A percentile compares a stretch with the other conserved stretches of the same genome.
These are phyloP conservation scores for Alligator sinensis DNA, from an alignment of 2,113 vertebrate genomes.

Conservation along the genomic window DNA sequence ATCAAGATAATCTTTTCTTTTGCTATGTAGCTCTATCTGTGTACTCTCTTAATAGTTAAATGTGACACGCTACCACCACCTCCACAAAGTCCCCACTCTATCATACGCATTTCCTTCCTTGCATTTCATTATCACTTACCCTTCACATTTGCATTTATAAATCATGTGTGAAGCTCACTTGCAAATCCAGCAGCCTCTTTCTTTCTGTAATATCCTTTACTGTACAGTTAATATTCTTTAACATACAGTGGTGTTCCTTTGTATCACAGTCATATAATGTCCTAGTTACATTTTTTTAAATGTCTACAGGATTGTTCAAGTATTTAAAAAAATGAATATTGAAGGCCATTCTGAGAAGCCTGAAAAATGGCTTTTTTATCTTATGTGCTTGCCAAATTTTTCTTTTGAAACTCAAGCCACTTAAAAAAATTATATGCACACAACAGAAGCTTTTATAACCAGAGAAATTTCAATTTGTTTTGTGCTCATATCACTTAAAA, in stretches of 20 bases:
- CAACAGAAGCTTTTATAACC: conserved; percentile 50
- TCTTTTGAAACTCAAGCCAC: conserved; percentile 63
- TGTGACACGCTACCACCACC: not conserved
- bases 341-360: conserved; percentile 47
- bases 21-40: not conserved
- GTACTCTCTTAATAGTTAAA: not conserved
- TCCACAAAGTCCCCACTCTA: not conserved
- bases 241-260: conserved; percentile 19
- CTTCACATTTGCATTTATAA: conserved; percentile 51
- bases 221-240: not conserved
- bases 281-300: conserved; percentile 17
- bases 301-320: conserved; percentile 17
- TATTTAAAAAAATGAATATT: conserved; percentile 61
- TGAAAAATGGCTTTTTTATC: conserved; percentile 19
- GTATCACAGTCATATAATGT: conserved; percentile 27
- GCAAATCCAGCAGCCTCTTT: conserved; percentile 33
- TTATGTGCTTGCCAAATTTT: conserved; percentile 51
- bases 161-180: conserved; percentile 48
- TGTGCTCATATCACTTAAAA: conserved; percentile 34
- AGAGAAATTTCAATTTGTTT: conserved; percentile 63
- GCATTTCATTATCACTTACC: conserved; percentile 51
- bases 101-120: conserved; percentile 27
- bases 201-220: not conserved
- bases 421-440: conserved; percentile 56
- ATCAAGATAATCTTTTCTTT: not conserved